Conservation (phyloP, 1,140 invertebrate genomes). For the Acromyrmex heyeri region DNA sequence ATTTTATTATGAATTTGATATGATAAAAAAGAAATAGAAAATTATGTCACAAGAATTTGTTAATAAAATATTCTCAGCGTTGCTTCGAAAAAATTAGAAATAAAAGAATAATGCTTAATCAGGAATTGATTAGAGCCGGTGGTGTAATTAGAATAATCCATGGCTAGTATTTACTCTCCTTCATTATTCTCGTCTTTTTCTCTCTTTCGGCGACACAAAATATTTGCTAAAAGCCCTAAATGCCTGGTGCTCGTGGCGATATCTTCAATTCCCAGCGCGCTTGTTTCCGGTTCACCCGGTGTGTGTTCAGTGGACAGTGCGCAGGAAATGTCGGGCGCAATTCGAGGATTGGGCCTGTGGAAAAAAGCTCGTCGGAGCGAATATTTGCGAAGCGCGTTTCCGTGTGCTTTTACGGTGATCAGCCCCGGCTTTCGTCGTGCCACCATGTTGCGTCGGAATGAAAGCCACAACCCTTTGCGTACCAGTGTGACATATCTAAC, state of each 20-base stretch:
- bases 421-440: constrained; percentile 68
- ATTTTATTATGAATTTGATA: constrained; percentile 2
- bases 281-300: constrained; percentile 35
- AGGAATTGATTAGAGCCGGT: background rate
- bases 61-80: background rate
- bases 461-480: constrained; percentile 31
- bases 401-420: constrained; percentile 80
- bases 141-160: background rate
- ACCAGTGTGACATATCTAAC: constrained; percentile 58
- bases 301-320: constrained; percentile 31
- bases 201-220: background rate
- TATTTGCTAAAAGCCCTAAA: constrained; percentile 32
- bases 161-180: background rate
- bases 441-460: constrained; percentile 11
- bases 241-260: background rate
- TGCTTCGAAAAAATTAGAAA: background rate
- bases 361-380: constrained; percentile 69
- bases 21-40: background rate
- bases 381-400: constrained; percentile 78
- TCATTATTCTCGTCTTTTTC: background rate
- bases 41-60: background rate
- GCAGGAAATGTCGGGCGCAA: constrained; percentile 75
- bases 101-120: background rate
- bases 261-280: constrained; percentile 5
- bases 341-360: constrained; percentile 63